phyloP scores from a whole-genome alignment of 2,797 vertebrate genomes.

The Melanogrammus aeglefinus region DNA sequence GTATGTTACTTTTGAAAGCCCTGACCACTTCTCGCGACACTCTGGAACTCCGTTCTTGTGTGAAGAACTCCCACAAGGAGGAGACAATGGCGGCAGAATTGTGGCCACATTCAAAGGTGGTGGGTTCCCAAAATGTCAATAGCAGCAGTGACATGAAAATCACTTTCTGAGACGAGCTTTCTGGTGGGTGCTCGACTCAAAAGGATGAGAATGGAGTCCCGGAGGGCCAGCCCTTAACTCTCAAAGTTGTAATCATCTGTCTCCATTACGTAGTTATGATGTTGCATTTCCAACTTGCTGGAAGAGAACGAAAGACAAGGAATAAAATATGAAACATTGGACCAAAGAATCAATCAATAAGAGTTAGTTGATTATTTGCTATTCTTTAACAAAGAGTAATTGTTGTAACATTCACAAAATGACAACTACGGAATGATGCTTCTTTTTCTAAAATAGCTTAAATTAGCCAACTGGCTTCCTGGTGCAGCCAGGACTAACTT shows the following conservation, averaged over 20 bases:
- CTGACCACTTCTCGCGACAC: conserved; percentile 90
- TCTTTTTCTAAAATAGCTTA: neutral
- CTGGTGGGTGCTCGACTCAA: conserved; percentile 11
- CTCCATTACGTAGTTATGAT: conserved; percentile 72
- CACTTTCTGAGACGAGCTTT: conserved; percentile 74
- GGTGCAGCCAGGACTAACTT: too few species aligned
- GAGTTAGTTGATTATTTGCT: too few species aligned
- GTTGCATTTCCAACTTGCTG: conserved; percentile 40
- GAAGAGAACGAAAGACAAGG: neutral
- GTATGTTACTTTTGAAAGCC: conserved; percentile 91
- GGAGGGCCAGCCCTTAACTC: conserved; percentile 22
- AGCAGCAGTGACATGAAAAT: conserved; percentile 96
- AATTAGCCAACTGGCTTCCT: neutral
- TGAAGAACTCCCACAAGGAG: conserved; percentile 86
- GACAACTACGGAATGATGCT: neutral
- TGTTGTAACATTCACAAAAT: neutral
- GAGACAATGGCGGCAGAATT: conserved; percentile 95
- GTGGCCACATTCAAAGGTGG: conserved; percentile 93
- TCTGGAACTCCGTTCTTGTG: conserved; percentile 89
- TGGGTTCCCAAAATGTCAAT: conserved; percentile 89
- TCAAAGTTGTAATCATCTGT: conserved; percentile 44
- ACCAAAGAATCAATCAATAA: too few species aligned
- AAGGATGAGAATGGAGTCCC: conserved; percentile 5
- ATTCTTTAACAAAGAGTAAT: neutral
- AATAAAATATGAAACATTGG: neutral